Conservation (phyloP, 2,888 invertebrate species). For the Globia sparganii region DNA sequence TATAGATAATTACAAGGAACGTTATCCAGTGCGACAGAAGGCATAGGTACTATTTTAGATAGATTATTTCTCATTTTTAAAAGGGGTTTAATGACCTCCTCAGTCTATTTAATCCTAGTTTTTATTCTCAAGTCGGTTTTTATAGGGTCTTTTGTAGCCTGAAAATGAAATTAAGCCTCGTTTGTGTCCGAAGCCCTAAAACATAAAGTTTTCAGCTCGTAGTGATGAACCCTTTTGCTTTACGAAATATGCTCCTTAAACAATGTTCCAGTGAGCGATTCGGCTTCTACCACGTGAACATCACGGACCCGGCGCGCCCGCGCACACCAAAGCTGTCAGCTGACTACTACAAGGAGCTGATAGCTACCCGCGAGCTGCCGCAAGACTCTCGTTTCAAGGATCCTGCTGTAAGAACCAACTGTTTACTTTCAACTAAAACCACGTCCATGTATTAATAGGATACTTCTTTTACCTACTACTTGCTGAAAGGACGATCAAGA, state of each 20-base stretch:
- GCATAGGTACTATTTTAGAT: not conserved
- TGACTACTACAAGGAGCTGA: slow-evolving; percentile 89
- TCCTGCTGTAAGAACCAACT: slow-evolving; percentile 77
- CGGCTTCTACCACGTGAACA: slow-evolving; percentile 93
- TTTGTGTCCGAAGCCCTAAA: not conserved
- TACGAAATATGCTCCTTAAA: too few relatives aligned
- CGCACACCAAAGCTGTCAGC: slow-evolving; percentile 93
- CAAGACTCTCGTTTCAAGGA: slow-evolving; percentile 82
- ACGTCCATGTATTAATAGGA: not conserved
- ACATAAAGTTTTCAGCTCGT: not conserved
- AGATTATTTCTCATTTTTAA: not conserved
- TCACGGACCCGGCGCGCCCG: slow-evolving; percentile 90
- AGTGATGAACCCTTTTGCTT: not conserved
- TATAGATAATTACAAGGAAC: too few relatives aligned
- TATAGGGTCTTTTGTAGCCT: not conserved
- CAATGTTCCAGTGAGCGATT: slow-evolving; percentile 91
- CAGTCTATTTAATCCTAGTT: not conserved
- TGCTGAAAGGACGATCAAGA: not conserved
- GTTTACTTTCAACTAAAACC: slow-evolving; percentile 2
- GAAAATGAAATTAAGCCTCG: not conserved
- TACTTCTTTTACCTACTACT: not conserved
- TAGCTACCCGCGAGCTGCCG: slow-evolving; percentile 85
- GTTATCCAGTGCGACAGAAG: not conserved
- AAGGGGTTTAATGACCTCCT: not conserved
- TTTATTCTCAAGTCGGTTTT: too few relatives aligned